Evolutionary conservation across 1,140 invertebrate species (phyloP), one percentile per base, ranked within the genome.

Genomic region (Drosophila paulistorum): DNA sequence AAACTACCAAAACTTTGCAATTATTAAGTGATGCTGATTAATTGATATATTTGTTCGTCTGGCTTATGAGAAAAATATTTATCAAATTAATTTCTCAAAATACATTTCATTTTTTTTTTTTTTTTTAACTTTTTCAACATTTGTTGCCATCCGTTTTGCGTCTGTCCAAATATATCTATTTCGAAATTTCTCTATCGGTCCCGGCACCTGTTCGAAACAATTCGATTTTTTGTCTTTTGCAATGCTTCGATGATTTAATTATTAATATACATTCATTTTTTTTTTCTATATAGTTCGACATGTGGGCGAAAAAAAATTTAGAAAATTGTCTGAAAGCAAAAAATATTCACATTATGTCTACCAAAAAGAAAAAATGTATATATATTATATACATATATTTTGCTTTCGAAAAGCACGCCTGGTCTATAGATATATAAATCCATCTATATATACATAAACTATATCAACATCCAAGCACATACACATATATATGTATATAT

Each of bases 231-330:
- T 68, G 45, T 48, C 45, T 48, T 17, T 48, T 48, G 45, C 68
- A 54, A 77, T 62, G 77, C 30, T 86, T 86, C 83, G 80, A 86
- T 86, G 83, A 86, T 86, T 86, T 89, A 86, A 86, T 86, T 86
- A 86, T 86, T 83, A 75, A 73, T 48, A 58, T 37, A 73, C 61
- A 48, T 81, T 77, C 69, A 45, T n/a, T 17, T 51, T 14, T 77
- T 69, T 75, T 68, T 80, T 51, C 70, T 60, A 76, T 71, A 69
- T 68, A 69, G 59, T 48, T 60, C 65, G 55, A 42, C 59, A 67
- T 64, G 83, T 86, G 84, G 83, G 83, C 83, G 83, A 67, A 39
- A 48, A 26, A 54, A 67, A 30, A 6, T 30, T 7, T 30, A 0
- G 30, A 30, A 30, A 81, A 70, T 67, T 7, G 45, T 23, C 45